phyloP scores from a whole-genome alignment of 1,140 invertebrate genomes.

The Cepaea nemoralis region DNA sequence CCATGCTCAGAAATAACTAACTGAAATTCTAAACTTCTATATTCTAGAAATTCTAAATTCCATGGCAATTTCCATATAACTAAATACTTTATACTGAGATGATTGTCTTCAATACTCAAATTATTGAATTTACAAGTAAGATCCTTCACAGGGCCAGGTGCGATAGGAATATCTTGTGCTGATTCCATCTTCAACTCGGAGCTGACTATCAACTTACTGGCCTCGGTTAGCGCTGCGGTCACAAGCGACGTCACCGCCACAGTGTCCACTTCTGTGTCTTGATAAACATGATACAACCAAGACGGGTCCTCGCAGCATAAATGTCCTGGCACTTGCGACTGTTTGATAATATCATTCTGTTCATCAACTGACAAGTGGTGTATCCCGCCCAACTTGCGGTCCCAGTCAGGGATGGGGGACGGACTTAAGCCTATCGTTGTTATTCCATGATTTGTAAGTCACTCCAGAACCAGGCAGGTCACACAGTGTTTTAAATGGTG shows the following conservation, averaged over 20 bases:
- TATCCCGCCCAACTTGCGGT: constrained; percentile 70
- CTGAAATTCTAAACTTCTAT: constrained; percentile 50
- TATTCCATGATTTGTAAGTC: constrained; percentile 72
- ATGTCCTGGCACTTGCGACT: constrained; percentile 69
- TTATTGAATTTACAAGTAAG: constrained; percentile 17
- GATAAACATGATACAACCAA: constrained; percentile 75
- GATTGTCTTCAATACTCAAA: background rate
- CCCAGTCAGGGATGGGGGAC: constrained; percentile 69
- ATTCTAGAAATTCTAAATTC: constrained; percentile 46
- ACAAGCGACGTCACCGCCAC: constrained; percentile 54
- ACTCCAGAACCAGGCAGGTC: constrained; percentile 64
- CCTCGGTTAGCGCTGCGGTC: constrained; percentile 38
- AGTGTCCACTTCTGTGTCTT: constrained; percentile 74
- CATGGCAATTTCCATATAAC: constrained; percentile 51
- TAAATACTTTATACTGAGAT: constrained; percentile 17
- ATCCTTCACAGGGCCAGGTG: constrained; percentile 35
- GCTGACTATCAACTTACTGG: background rate
- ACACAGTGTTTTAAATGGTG: constrained; percentile 73
- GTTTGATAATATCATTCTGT: constrained; percentile 66
- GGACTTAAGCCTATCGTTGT: constrained; percentile 66
- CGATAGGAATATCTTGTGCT: constrained; percentile 8
- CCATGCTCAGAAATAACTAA: constrained; percentile 48
- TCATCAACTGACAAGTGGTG: constrained; percentile 64
- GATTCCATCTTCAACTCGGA: background rate
- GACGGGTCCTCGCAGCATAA: constrained; percentile 74